Conservation (phyloP, 2,888 invertebrate genomes). For the Ichneumoninae sp. region DNA sequence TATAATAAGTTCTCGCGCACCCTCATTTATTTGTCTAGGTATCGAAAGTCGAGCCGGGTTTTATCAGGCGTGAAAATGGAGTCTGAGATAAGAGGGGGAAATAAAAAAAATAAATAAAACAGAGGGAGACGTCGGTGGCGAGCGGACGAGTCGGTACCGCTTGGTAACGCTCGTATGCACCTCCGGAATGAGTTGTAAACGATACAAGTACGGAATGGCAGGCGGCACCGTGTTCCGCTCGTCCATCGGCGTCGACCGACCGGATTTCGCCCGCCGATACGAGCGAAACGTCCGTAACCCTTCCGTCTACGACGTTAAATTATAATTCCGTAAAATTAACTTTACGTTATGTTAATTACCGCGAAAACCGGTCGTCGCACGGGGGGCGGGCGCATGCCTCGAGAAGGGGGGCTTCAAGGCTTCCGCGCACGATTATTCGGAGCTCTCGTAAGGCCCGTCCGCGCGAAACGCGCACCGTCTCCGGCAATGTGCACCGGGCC, state of each 20-base stretch:
- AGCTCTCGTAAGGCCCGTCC: constrained; percentile 15
- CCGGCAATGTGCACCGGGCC: constrained; percentile 10
- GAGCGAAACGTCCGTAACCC: constrained; percentile 42
- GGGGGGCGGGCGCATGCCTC: constrained; percentile 47
- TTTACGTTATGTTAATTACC: constrained; percentile 81
- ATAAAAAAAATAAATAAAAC: constrained; percentile 19
- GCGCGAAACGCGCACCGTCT: constrained; percentile 10
- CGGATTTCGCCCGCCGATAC: constrained; percentile 43
- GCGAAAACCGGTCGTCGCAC: constrained; percentile 75
- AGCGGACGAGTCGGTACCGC: constrained; percentile 7
- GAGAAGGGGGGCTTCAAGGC: constrained; percentile 26
- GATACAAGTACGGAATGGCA: constrained; percentile 33
- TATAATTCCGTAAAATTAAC: constrained; percentile 82
- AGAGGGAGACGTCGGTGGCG: constrained; percentile 40
- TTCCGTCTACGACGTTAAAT: constrained; percentile 77
- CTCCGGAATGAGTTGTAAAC: background rate
- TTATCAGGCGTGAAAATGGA: constrained; percentile 45
- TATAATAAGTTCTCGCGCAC: background rate
- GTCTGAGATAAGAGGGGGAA: constrained; percentile 35
- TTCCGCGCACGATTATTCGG: constrained; percentile 51
- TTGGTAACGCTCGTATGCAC: constrained; percentile 18
- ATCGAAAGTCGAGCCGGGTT: constrained; percentile 15
- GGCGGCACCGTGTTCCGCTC: constrained; percentile 69
- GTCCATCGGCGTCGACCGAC: constrained; percentile 58
- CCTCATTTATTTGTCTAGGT: constrained; percentile 22